These are phyloP conservation scores for Antechinus flavipes DNA, from an alignment of 2,113 vertebrate genomes.

Conservation along the genomic window DNA sequence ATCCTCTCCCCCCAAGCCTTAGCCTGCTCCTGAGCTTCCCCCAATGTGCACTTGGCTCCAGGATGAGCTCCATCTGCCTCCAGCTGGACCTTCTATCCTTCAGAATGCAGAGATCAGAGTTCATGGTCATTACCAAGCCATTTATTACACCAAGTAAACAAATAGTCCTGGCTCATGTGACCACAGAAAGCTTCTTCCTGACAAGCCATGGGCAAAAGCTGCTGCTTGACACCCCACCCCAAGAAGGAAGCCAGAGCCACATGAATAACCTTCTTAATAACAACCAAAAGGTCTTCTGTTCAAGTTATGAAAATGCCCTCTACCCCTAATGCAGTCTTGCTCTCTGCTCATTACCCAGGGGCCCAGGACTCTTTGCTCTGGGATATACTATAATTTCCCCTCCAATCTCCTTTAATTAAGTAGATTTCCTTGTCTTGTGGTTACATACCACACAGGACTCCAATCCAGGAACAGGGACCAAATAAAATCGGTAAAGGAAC, in stretches of 20 bases:
- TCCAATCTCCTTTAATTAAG: constrained; percentile 60
- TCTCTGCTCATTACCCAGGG: neutral
- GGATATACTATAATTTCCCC: constrained; percentile 7
- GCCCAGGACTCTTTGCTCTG: neutral
- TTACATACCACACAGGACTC: constrained; percentile 42
- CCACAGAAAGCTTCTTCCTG: constrained; percentile 59
- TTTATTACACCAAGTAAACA: constrained; percentile 73
- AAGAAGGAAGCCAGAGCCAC: constrained; percentile 27
- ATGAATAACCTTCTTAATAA: constrained; percentile 34
- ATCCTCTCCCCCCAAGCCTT: neutral
- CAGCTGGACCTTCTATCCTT: constrained; percentile 61
- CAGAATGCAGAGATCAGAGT: constrained; percentile 59
- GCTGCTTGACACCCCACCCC: constrained; percentile 29
- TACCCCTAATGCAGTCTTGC: neutral
- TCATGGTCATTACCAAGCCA: constrained; percentile 62
- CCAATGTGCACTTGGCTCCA: constrained; percentile 52
- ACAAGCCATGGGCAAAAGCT: constrained; percentile 59
- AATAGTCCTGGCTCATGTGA: constrained; percentile 56
- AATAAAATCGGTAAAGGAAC: neutral
- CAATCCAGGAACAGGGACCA: constrained; percentile 60
- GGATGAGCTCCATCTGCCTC: constrained; percentile 55
- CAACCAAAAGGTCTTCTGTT: neutral
- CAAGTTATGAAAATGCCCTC: constrained; percentile 13
- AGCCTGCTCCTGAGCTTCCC: neutral
- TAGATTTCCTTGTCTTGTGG: constrained; percentile 55